Evolutionary conservation across 2,113 vertebrate species (phyloP), one percentile per base, ranked within the genome.

Genomic region (Podarcis raffonei): DNA sequence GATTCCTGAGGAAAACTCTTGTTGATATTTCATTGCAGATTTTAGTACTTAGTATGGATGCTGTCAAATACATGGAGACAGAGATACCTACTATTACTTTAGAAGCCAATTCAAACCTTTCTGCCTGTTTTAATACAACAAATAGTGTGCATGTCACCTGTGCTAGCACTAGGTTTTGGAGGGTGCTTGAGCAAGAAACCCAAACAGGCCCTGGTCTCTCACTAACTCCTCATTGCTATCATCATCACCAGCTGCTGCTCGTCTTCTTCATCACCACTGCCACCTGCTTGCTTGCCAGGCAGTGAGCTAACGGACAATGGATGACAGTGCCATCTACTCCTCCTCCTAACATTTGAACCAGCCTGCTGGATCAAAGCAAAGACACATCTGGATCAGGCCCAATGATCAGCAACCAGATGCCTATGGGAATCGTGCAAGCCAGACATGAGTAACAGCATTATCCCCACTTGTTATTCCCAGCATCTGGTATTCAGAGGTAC

Each of bases 41-140:
- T 53, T 62, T 23, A 48, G 23, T 1, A 0, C 42, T 80, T 86
- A 90, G 65, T 69, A 65, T 4, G 20, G 32, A 27, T 37, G 8
- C 68, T 9, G 76, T 83, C 0, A 86, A 88, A n/a, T 85, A 90
- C 71, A 4, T 39, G 42, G n/a, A 81, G 57, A 83, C 9, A 83
- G 77, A 87, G 59, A 53, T 53, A 53, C 48, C 48, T 11, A 5
- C 71, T 35, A 69, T 59, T 72, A 82, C 7, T 3, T n/a, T 8
- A 48, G n/a, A 68, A 88, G 27, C 9, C 23, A 59, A 1, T 25
- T 53, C 81, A 32, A n/a, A 59, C 85, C 85, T 77, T 89, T 57
- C 48, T 37, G 88, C n/a, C 82, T 89, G 68, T 65, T 87, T 80
- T 86, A 13, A 72, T 32, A 11, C 71, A 72, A 30, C 30, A 72